Evolutionary conservation across 2,888 invertebrate species (phyloP).

Genomic region (Heterodera filipjevi): DNA sequence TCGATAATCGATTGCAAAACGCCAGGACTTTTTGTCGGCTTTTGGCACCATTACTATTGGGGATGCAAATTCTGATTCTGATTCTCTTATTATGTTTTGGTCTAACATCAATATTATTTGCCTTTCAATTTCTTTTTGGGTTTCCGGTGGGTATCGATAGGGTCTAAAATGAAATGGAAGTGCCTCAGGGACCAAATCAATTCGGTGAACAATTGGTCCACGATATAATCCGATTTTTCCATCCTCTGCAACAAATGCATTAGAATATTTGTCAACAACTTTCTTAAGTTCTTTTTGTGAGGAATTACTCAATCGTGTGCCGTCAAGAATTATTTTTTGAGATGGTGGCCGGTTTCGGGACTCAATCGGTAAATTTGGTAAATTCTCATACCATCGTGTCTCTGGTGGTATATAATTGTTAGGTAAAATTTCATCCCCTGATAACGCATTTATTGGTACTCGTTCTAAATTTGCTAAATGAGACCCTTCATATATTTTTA

Average conservation of each 20-base stretch:
- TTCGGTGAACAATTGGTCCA: not conserved
- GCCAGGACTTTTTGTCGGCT: slow-evolving; percentile 31
- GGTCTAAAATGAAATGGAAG: slow-evolving; percentile 8
- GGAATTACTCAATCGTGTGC: not conserved
- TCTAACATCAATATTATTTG: slow-evolving; percentile 38
- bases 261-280: not conserved
- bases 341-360: not conserved
- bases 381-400: not conserved
- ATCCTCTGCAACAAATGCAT: not conserved
- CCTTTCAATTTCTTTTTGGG: slow-evolving; percentile 23
- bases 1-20: slow-evolving; percentile 41
- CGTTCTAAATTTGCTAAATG: not conserved
- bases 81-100: slow-evolving; percentile 36
- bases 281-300: not conserved
- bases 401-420: slow-evolving; percentile 1
- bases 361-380: not conserved
- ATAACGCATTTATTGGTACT: not conserved
- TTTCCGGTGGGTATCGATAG: slow-evolving; percentile 19
- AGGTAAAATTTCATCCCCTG: not conserved
- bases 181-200: not conserved
- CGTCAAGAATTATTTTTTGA: not conserved
- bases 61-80: slow-evolving; percentile 23
- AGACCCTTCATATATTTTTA: not conserved
- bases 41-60: slow-evolving; percentile 36
- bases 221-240: not conserved